Conservation (phyloP, 2,113 vertebrate genomes). For the Odocoileus hemionus region DNA sequence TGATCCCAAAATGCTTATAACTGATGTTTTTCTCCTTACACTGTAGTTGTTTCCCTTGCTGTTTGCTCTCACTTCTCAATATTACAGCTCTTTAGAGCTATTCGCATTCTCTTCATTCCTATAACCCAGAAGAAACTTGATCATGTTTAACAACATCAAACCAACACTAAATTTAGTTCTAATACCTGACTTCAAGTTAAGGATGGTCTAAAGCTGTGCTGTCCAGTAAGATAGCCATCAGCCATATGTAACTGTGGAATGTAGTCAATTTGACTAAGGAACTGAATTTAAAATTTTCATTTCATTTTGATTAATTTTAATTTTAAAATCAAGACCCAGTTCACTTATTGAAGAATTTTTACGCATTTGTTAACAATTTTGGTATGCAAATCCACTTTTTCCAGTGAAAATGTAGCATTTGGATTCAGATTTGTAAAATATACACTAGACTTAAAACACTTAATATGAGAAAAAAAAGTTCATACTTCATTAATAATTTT, state of each 20-base stretch:
- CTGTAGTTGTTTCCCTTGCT: background rate
- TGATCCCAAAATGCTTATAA: background rate
- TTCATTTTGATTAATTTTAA: background rate
- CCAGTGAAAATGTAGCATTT: background rate
- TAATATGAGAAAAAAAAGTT: background rate
- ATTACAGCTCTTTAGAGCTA: background rate
- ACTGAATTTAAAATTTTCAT: background rate
- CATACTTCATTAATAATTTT: background rate
- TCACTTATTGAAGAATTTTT: background rate
- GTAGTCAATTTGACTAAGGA: background rate
- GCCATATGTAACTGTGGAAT: background rate
- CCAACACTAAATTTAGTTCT: background rate
- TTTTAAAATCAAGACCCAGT: background rate
- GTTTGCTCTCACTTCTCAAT: background rate
- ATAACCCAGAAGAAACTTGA: background rate
- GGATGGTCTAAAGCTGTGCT: background rate
- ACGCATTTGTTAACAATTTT: background rate
- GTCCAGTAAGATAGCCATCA: background rate
- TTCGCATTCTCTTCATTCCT: background rate
- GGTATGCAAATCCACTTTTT: background rate
- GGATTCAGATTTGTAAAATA: background rate
- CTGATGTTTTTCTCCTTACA: background rate
- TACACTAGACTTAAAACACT: background rate
- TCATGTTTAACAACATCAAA: background rate
- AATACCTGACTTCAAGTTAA: background rate